Evolutionary conservation across 92 coral and sea anemone genomes (phyloP).

Genomic region (Hydrozoanthus gracilis): DNA sequence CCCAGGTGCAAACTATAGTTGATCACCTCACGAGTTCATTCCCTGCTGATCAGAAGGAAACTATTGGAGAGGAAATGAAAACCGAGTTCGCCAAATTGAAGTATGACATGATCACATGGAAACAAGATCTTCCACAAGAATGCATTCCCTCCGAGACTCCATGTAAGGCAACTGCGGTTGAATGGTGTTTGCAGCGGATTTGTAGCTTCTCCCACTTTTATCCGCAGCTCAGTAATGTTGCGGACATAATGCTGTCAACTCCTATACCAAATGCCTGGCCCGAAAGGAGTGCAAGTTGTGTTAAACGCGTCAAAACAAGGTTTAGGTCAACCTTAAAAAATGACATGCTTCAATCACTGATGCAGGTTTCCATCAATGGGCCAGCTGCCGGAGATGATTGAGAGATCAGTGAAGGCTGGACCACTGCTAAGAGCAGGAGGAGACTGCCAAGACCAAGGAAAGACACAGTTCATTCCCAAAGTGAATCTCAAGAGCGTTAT

Average conservation of each 20-base stretch:
- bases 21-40: slow-evolving; percentile 44
- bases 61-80: slow-evolving; percentile 36
- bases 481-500: slow-evolving; percentile 21
- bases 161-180: slow-evolving; percentile 49
- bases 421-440: slow-evolving; percentile 32
- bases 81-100: slow-evolving; percentile 45
- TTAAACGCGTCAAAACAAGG: slow-evolving; percentile 40
- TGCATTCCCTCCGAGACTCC: slow-evolving; percentile 45
- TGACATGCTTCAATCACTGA: slow-evolving; percentile 33
- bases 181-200: slow-evolving; percentile 40
- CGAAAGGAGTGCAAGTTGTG: slow-evolving; percentile 44
- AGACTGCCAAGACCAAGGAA: slow-evolving; percentile 2
- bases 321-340: slow-evolving; percentile 17
- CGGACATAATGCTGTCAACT: slow-evolving; percentile 46
- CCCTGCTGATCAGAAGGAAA: slow-evolving; percentile 33
- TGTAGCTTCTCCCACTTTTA: slow-evolving; percentile 41
- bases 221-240: slow-evolving; percentile 37
- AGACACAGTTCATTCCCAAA: slow-evolving; percentile 37
- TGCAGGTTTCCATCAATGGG: slow-evolving; percentile 39
- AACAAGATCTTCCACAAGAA: slow-evolving; percentile 47
- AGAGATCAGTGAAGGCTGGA: slow-evolving; percentile 48
- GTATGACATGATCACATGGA: slow-evolving; percentile 45
- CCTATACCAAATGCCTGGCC: slow-evolving; percentile 50
- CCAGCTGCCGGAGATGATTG: slow-evolving; percentile 31
- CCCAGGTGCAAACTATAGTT: too few relatives aligned